Evolutionary conservation across 2,797 vertebrate genomes (phyloP), one percentile per base, ranked within the genome.

Genomic region (Lutjanus campechanus): DNA sequence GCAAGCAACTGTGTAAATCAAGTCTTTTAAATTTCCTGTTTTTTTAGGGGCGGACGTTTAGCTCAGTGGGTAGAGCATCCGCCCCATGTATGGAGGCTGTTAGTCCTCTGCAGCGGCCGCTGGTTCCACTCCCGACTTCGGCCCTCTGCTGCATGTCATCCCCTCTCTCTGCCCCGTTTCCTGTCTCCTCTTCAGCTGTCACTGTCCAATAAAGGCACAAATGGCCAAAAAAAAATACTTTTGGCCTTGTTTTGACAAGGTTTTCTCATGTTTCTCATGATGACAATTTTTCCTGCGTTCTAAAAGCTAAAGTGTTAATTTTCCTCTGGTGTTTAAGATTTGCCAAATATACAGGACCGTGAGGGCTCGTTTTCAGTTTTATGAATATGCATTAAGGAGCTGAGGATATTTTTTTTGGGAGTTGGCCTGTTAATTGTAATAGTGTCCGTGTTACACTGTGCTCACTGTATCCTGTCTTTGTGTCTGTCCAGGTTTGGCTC

Each of bases 401-500:
- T 36, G 29, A 36, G 29, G 29, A 36, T 5, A 2, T 36, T 36
- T 36, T 25, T 25, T 25, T 25, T 25, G 25, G 8, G 55, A 54
- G 4, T 12, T 10, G 56, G 44, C 22, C 13, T 6, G 54, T 25
- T 58, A 17, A 17, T 16, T 25, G n/a, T 15, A 8, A n/a, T 0
- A 1, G 16, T 13, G 11, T 51, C 36, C 46, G 10, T 44, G 19
- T 46, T 10, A 0, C 22, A 0, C 3, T 50, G 17, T 61, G 0
- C 65, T 51, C 17, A 11, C 5, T 12, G 12, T 36, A 1, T 25
- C 1, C 25, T 3, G 17, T 61, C 58, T 65, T 9, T 19, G 1
- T 62, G 2, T 71, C 12, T 41, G 11, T 69, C 13, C 92, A 98
- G 98, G 98, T 87, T 95, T 99, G 60, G 98, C 98, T 22, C 94